These are phyloP conservation scores for Sitta carolinensis DNA, from an alignment of 2,797 vertebrate species.

Conservation along the genomic window DNA sequence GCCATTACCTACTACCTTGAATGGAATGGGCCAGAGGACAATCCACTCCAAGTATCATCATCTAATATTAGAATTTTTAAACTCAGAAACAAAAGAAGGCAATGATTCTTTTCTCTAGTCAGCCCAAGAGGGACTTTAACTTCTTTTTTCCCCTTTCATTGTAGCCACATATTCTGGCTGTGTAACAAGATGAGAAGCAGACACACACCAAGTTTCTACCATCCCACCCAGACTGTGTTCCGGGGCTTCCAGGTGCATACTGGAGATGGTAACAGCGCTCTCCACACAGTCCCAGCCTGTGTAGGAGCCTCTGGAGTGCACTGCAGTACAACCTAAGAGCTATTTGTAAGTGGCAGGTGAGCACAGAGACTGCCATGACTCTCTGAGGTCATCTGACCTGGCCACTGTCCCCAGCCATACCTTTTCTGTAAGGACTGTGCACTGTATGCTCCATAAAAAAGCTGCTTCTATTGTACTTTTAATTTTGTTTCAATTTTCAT, in stretches of 20 bases:
- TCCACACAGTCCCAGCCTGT: background rate
- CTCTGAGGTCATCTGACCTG: background rate
- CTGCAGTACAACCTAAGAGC: background rate
- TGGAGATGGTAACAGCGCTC: rapidly evolving
- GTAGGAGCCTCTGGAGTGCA: background rate
- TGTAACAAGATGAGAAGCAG: background rate
- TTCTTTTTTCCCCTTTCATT: background rate
- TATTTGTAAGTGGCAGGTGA: background rate
- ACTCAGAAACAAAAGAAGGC: background rate
- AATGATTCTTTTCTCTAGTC: background rate
- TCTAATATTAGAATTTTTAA: background rate
- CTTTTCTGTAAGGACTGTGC: background rate
- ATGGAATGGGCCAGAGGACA: background rate
- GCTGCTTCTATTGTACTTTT: background rate
- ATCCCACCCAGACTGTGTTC: background rate
- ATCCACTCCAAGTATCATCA: background rate
- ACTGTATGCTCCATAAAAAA: background rate
- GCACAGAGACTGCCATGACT: background rate
- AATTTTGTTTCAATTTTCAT: background rate
- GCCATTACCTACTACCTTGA: background rate
- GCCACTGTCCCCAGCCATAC: background rate
- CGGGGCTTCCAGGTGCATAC: rapidly evolving
- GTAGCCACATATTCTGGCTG: background rate
- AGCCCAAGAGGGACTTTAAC: background rate
- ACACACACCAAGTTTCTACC: background rate